These are phyloP conservation scores for Noctua pronuba DNA, from an alignment of 2,888 invertebrate genomes.

Conservation along the genomic window DNA sequence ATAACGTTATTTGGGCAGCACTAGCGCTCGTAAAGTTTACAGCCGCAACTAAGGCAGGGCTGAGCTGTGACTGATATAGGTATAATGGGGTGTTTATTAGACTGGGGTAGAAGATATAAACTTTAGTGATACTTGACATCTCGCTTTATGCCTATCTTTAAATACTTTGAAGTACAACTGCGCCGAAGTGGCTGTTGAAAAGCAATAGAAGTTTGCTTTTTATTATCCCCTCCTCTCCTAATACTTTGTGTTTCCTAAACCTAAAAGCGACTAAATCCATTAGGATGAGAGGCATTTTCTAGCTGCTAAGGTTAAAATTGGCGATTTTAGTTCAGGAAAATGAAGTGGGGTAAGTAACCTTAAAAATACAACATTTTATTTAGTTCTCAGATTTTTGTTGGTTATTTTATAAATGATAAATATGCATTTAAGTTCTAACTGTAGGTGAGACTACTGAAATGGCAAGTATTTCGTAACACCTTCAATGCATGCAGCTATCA, in stretches of 20 bases:
- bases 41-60: conserved; percentile 49
- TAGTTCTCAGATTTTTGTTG: not conserved
- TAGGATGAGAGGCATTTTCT: not conserved
- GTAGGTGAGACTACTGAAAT: too few species aligned
- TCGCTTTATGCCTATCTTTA: conserved; percentile 14
- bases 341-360: too few species aligned
- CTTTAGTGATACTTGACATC: conserved; percentile 36
- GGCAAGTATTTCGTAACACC: conserved; percentile 14
- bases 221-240: too few species aligned
- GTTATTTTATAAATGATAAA: not conserved
- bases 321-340: not conserved
- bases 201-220: not conserved
- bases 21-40: conserved; percentile 64
- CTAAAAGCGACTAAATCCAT: not conserved
- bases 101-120: conserved; percentile 22
- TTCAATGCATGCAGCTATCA: conserved; percentile 9
- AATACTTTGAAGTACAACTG: not conserved
- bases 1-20: conserved; percentile 46
- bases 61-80: conserved; percentile 60
- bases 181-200: not conserved
- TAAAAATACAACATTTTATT: not conserved
- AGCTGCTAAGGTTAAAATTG: not conserved
- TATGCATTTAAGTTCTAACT: not conserved
- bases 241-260: not conserved
- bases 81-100: conserved; percentile 62